These are phyloP conservation scores for Pangasius djambal DNA, from an alignment of 2,797 vertebrate genomes.

Conservation along the genomic window DNA sequence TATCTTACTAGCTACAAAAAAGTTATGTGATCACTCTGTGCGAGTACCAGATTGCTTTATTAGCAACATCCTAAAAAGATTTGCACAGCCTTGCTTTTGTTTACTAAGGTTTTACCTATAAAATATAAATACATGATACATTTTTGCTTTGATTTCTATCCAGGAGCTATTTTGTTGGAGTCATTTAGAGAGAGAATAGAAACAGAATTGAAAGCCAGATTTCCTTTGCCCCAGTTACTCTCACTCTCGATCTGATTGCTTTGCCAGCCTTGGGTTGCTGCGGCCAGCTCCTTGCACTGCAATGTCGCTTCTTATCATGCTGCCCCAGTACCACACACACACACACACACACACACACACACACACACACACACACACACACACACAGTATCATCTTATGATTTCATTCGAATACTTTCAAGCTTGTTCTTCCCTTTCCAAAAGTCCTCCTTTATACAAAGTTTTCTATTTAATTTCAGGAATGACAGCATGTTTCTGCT, in stretches of 20 bases:
- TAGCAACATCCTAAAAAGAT: background rate
- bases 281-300: background rate
- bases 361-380: constrained; percentile 9
- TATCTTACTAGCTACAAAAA: background rate
- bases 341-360: background rate
- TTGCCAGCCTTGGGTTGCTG: constrained; percentile 6
- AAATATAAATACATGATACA: background rate
- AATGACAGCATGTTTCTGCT: background rate
- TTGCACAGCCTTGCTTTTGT: background rate
- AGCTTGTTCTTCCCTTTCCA: constrained; percentile 16
- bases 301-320: background rate
- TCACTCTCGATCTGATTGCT: constrained; percentile 12
- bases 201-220: background rate
- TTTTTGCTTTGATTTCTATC: background rate
- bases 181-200: background rate
- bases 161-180: background rate
- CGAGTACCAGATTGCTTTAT: background rate
- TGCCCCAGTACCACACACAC: background rate
- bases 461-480: constrained; percentile 20
- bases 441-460: constrained; percentile 10
- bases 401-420: constrained; percentile 13
- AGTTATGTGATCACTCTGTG: background rate
- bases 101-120: background rate
- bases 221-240: constrained; percentile 14
- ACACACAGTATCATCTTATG: background rate